Evolutionary conservation across 2,888 invertebrate species (phyloP), one percentile per base, ranked within the genome.

Genomic region (Beris morrisii): DNA sequence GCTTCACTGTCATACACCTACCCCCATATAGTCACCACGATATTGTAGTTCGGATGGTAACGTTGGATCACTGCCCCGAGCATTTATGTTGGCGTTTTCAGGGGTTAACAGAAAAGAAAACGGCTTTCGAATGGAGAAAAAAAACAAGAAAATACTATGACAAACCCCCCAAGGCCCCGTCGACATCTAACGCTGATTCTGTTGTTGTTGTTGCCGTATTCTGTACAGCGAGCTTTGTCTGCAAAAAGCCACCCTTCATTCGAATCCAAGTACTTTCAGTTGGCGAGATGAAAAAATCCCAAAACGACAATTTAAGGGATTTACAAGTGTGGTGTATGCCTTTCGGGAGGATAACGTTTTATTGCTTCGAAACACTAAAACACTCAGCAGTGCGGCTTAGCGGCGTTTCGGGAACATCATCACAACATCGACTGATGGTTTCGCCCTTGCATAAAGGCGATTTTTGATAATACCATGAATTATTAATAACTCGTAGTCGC

Each of bases 251-350:
- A 7, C 7, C 58, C 28, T 11, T 28, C 28, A 46, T 30, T 13
- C 46, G 31, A 46, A 30, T 28, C 45, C 12, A 28, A 43, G 15
- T 30, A 15, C 15, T 22, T 30, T 46, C 15, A 48, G 48, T 48
- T 30, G 46, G 15, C 12, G n/a, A 48, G 59, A 59, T 32, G 48
- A 59, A 59, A 59, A 53, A 59, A 59, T 48, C 59, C 59, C 59
- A 28, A 48, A 59, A 50, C 59, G 59, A 50, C 59, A 59, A 59
- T 59, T 48, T 59, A 31, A 50, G 50, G 48, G 59, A 59, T 59
- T 59, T 59, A 59, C 59, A 59, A 59, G 30, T 31, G 50, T 48
- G 48, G 11, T 59, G 48, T 48, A 32, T 59, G 43, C 50, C 50
- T 31, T 50, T 50, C 32, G 31, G 13, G 9, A 59, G 48, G 59